These are phyloP conservation scores for Drosophila vallismaia DNA, from an alignment of 2,888 invertebrate species.

Conservation along the genomic window DNA sequence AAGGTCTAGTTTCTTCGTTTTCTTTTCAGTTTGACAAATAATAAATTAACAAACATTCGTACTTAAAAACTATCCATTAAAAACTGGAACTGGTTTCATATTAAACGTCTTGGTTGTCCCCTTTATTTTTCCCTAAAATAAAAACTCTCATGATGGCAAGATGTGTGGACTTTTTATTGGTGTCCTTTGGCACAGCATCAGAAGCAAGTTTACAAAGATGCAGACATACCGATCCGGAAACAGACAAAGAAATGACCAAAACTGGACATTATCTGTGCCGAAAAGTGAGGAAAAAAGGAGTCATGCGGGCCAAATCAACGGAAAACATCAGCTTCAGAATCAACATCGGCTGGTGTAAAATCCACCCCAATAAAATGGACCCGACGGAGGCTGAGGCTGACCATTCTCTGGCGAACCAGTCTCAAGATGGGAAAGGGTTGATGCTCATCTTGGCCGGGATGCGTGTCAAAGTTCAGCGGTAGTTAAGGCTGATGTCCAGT, in stretches of 20 bases:
- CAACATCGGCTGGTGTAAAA: slow-evolving; percentile 38
- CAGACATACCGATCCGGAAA: slow-evolving; percentile 14
- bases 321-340: slow-evolving; percentile 34
- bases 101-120: neutral
- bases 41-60: neutral
- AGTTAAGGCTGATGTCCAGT: slow-evolving; percentile 72
- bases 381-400: slow-evolving; percentile 37
- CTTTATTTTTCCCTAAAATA: slow-evolving; percentile 8
- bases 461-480: slow-evolving; percentile 74
- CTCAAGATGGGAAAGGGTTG: slow-evolving; percentile 41
- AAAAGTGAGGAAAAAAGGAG: slow-evolving; percentile 50
- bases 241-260: slow-evolving; percentile 50
- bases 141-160: slow-evolving; percentile 19
- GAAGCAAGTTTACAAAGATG: slow-evolving; percentile 23
- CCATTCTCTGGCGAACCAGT: slow-evolving; percentile 59
- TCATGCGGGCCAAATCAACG: slow-evolving; percentile 70
- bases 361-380: slow-evolving; percentile 46
- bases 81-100: slow-evolving; percentile 27
- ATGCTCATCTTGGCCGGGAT: slow-evolving; percentile 68
- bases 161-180: slow-evolving; percentile 74
- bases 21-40: neutral
- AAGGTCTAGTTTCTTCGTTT: neutral
- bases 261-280: slow-evolving; percentile 74
- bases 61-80: slow-evolving; percentile 20
- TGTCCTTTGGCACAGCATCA: slow-evolving; percentile 72